phyloP scores from a whole-genome alignment of 2,888 invertebrate genomes.

The Yponomeuta plumbellus region DNA sequence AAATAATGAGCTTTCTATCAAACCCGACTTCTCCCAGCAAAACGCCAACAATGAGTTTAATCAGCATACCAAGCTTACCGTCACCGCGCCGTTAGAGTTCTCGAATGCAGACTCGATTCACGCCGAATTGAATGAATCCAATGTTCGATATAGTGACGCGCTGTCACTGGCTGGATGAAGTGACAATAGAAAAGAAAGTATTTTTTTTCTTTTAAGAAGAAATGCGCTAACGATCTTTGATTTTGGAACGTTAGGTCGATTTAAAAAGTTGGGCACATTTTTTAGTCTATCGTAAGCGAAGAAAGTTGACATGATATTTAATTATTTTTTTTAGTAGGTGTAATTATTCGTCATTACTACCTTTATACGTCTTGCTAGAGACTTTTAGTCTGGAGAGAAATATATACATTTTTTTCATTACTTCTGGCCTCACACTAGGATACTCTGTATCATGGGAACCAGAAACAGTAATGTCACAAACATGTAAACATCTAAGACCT shows the following conservation, averaged over 20 bases:
- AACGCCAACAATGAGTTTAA: constrained; percentile 56
- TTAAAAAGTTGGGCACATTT: neutral
- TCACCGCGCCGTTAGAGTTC: constrained; percentile 47
- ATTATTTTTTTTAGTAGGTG: too few relatives aligned
- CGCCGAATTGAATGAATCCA: constrained; percentile 20
- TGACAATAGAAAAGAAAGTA: constrained; percentile 69
- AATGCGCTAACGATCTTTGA: constrained; percentile 55
- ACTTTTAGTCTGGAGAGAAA: too few relatives aligned
- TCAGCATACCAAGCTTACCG: constrained; percentile 44
- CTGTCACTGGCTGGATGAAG: constrained; percentile 46
- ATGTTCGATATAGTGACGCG: constrained; percentile 64
- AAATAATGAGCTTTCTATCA: constrained; percentile 46
- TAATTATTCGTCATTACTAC: too few relatives aligned
- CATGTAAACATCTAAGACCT: too few relatives aligned
- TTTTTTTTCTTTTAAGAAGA: constrained; percentile 24
- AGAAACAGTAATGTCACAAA: too few relatives aligned
- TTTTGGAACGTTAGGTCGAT: constrained; percentile 39
- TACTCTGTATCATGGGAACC: too few relatives aligned
- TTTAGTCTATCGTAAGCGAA: neutral
- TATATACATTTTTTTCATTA: too few relatives aligned
- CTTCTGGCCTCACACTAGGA: too few relatives aligned
- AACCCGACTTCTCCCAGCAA: constrained; percentile 20
- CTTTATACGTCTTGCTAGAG: too few relatives aligned
- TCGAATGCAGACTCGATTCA: constrained; percentile 42
- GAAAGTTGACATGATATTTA: neutral